Evolutionary conservation across 2,113 vertebrate genomes (phyloP), one percentile per base, ranked within the genome.

Genomic region (Labrus mixtus): DNA sequence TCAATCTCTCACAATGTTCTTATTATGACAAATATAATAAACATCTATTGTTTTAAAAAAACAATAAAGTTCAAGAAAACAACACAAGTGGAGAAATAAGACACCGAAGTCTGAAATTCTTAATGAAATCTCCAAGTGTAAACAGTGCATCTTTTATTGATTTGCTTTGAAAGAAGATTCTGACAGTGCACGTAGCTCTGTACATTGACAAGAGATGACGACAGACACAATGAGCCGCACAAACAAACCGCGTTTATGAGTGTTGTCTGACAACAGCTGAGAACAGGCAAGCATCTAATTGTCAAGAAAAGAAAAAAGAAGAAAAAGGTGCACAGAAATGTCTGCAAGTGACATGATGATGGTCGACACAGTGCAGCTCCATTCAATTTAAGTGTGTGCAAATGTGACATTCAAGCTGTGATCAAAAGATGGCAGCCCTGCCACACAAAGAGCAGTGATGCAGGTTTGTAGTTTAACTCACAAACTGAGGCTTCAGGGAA

Each of bases 71-170:
- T 2, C 8, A 41, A 48, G 15, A 50, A 29, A 51, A 22, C 16
- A 68, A 36, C 46, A 16, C 1, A 13, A 17, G 37, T n/a, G 8
- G 43, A 62, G 37, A 48, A 73, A 76, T 17, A 70, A 79, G n/a
- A 85, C 9, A 46, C 60, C 2, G 4, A 17, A 65, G 37, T 36
- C 50, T 2, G 16, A 10, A 8, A 25, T 23, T 81, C 37, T 68
- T 60, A 56, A 45, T 48, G 64, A 68, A 79, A 78, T 75, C 51
- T 84, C 64, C 50, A 71, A 63, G 83, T 91, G 88, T 91, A 90
- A 89, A 92, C 89, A 93, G 90, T 92, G 90, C 87, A 91, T 90
- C 87, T 69, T 92, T 93, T 90, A 90, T 91, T 91, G 86, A 91
- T 88, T 88, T 79, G 22, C 60, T 86, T 82, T 71, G 36, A 79